Percentiles rank a stretch among this genome's conserved stretches.
These are phyloP conservation scores for Melozone crissalis DNA, from an alignment of 2,113 vertebrate species.

Conservation along the genomic window DNA sequence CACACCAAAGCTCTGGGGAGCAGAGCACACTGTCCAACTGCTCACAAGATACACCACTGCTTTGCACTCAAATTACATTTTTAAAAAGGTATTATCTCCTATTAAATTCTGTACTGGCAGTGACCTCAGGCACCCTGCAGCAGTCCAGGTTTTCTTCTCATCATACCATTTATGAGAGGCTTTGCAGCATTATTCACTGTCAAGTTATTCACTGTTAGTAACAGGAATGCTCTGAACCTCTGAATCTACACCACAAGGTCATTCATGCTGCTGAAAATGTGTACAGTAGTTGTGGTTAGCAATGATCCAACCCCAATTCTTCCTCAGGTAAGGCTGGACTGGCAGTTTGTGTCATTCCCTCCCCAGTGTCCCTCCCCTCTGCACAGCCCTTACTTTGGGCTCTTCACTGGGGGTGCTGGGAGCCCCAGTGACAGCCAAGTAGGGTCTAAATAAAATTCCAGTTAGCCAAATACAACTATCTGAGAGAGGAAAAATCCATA, in stretches of 20 bases:
- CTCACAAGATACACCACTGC: not conserved
- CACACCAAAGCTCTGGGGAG: not conserved
- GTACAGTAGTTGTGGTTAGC: not conserved
- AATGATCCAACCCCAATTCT: not conserved
- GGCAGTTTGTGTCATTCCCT: not conserved
- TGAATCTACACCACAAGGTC: not conserved
- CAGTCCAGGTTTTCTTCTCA: not conserved
- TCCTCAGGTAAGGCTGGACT: not conserved
- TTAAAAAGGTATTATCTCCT: not conserved
- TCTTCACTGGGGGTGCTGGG: not conserved
- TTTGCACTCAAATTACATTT: not conserved
- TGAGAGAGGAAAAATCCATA: not conserved
- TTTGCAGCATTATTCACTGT: not conserved
- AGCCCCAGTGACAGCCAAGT: not conserved
- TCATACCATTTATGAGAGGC: not conserved
- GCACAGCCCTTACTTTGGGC: not conserved
- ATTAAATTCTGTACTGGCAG: not conserved
- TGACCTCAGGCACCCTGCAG: not conserved
- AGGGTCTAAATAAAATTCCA: not conserved
- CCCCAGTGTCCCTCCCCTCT: not conserved
- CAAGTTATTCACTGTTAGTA: not conserved
- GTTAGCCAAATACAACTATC: not conserved
- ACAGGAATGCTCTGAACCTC: not conserved
- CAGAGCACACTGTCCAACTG: not conserved
- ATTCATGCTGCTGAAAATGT: not conserved